A percentile compares a stretch with the other conserved stretches of the same genome.
Evolutionary conservation across 1,140 invertebrate genomes (phyloP).

Genomic region (Neodiprion fabricii): DNA sequence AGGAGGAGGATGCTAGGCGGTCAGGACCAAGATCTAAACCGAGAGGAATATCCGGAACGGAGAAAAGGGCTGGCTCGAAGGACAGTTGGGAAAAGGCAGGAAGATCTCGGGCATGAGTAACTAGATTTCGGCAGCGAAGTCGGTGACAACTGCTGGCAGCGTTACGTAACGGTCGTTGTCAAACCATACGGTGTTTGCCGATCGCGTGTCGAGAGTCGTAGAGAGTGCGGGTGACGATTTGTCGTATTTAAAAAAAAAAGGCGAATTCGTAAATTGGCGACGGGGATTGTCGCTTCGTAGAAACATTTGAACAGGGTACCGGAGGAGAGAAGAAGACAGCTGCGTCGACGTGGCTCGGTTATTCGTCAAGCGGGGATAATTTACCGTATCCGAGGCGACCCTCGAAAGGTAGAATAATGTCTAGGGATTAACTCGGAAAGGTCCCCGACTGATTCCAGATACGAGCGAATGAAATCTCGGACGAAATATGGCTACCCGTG

Average conservation of each 20-base stretch:
- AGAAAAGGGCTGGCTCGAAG: background rate
- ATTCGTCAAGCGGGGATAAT: background rate
- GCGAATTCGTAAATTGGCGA: no score
- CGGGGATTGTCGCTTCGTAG: no score
- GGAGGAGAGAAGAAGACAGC: background rate
- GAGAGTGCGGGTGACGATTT: no score
- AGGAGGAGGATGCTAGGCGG: background rate
- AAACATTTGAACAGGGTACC: background rate
- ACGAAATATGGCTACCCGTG: slow-evolving; percentile 28
- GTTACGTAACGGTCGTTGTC: slow-evolving; percentile 28
- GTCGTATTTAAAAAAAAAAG: no score
- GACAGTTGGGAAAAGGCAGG: background rate
- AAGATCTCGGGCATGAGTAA: background rate
- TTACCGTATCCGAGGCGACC: background rate
- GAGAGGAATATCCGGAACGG: background rate
- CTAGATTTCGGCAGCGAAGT: slow-evolving; percentile 6
- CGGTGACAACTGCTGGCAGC: slow-evolving; percentile 16
- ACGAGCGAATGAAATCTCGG: slow-evolving; percentile 13
- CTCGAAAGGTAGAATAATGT: slow-evolving; percentile 22
- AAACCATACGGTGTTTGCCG: slow-evolving; percentile 18
- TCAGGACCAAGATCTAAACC: background rate
- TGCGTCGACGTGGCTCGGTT: slow-evolving; percentile 6
- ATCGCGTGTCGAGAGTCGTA: background rate
- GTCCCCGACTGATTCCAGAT: background rate
- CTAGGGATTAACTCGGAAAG: background rate